Conservation (phyloP, 2,113 vertebrate species). For the Melierax canorus region DNA sequence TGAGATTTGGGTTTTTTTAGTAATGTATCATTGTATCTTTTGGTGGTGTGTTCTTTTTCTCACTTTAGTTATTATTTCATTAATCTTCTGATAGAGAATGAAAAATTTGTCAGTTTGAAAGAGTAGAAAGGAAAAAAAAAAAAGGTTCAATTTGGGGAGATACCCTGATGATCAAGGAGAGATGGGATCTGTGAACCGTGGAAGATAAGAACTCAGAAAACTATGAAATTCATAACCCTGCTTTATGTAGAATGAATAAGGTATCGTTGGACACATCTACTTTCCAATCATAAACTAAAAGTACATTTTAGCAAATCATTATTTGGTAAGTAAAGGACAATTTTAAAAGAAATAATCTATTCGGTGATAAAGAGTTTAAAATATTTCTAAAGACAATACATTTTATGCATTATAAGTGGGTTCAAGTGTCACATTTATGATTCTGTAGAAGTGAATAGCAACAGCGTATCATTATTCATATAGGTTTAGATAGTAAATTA, state of each 20-base stretch:
- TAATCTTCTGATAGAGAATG: constrained; percentile 58
- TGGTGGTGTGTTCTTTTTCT: constrained; percentile 44
- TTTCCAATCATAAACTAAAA: constrained; percentile 8
- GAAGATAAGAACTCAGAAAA: constrained; percentile 60
- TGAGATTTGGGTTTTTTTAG: constrained; percentile 13
- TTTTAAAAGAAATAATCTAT: neutral
- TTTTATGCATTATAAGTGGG: neutral
- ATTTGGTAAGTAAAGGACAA: neutral
- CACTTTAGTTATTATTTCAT: constrained; percentile 59
- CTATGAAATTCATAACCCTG: constrained; percentile 40
- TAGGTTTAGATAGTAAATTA: neutral
- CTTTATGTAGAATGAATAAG: constrained; percentile 3
- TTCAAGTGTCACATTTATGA: neutral
- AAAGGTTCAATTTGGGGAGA: constrained; percentile 48
- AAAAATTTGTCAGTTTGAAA: constrained; percentile 32
- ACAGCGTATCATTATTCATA: neutral
- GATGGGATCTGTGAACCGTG: constrained; percentile 67
- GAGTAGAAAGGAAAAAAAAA: neutral
- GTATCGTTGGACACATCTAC: neutral
- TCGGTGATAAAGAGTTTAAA: neutral
- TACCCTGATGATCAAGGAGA: constrained; percentile 62
- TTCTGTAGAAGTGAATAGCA: neutral
- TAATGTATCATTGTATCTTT: constrained; percentile 49
- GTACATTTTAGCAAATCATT: neutral
- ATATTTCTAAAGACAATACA: neutral